Base-by-base conservation (phyloP, 2,113 vertebrate species). In the Clupea harengus region DNA sequence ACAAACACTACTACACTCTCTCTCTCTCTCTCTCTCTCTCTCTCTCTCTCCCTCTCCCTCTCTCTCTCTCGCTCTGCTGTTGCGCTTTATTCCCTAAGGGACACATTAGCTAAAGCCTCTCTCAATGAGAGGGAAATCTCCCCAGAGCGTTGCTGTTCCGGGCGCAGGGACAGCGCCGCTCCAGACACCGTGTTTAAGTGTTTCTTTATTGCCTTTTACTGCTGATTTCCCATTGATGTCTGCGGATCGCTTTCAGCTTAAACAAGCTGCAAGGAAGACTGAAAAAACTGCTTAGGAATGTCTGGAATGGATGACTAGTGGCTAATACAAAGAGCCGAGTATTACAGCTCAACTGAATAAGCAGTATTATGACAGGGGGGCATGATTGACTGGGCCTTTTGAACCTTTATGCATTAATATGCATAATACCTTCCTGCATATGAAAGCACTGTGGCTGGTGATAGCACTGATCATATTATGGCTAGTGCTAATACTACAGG, bases 101-200 rank as follows among this genome's bases (percentile, higher is more conserved):
- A 67, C n/a, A 67, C n/a, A 67, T 28, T 25, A 67, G n/a, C 60
- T 67, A 67, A 67, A 67, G 60, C 60, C 60, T 67, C 60, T 67
- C 60, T 67, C 60, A 67, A 67, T 67, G 60, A 67, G n/a, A 25
- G 25, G 60, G 0, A 67, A 67, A 67, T 67, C 50, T 15, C 50
- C 50, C 17, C 50, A 18, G 22, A 67, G 60, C 20, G 22, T 22
- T 9, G 7, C n/a, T 25, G 22, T 67, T 25, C 4, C 20, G 22
- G 60, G 60, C 4, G 17, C 54, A 18, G 22, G 1, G 60, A 25
- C 60, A 25, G 1, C 6, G 22, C 25, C 20, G 4, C 60, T 22
- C 60, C 25, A 67, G 6, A 25, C n/a, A 28, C 78, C 64, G 60
- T 28, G n/a, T 25, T 67, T 67, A 67, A 67, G 60, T 67, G 60